Evolutionary conservation across 2,797 vertebrate genomes (phyloP).

Genomic region (Myotis vivesi): DNA sequence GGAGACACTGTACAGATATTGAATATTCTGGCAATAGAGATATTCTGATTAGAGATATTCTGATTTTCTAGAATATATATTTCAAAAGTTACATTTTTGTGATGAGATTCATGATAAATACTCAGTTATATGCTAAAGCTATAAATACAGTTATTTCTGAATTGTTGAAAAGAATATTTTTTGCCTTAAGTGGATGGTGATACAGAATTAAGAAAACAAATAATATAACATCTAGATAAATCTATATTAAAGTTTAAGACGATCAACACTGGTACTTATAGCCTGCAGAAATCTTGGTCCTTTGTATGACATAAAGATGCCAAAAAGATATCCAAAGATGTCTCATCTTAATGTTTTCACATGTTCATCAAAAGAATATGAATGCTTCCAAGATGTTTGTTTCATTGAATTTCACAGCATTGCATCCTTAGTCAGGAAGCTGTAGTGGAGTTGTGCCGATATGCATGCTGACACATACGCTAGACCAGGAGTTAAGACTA

Average conservation of each 20-base stretch:
- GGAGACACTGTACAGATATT: neutral
- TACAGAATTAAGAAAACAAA: constrained; percentile 39
- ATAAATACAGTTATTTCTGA: constrained; percentile 32
- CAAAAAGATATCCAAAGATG: constrained; percentile 20
- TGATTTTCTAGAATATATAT: constrained; percentile 38
- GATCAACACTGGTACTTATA: neutral
- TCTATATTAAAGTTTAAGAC: neutral
- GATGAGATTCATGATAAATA: neutral
- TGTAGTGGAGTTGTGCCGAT: neutral
- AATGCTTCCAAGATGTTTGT: constrained; percentile 60
- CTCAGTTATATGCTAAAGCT: neutral
- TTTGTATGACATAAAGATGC: neutral
- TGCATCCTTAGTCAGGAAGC: constrained; percentile 31
- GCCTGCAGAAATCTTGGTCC: constrained; percentile 30
- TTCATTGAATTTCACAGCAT: constrained; percentile 56
- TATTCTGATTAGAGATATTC: neutral
- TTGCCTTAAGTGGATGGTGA: neutral
- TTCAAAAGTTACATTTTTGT: constrained; percentile 15
- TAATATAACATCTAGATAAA: neutral
- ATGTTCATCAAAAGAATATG: constrained; percentile 25
- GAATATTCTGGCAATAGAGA: neutral
- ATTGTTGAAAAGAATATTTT: neutral
- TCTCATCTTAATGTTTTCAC: constrained; percentile 50
- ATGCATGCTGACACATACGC: neutral
- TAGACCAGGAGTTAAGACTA: neutral